phyloP scores from a whole-genome alignment of 2,797 vertebrate genomes.

The Orestias chungarensis region DNA sequence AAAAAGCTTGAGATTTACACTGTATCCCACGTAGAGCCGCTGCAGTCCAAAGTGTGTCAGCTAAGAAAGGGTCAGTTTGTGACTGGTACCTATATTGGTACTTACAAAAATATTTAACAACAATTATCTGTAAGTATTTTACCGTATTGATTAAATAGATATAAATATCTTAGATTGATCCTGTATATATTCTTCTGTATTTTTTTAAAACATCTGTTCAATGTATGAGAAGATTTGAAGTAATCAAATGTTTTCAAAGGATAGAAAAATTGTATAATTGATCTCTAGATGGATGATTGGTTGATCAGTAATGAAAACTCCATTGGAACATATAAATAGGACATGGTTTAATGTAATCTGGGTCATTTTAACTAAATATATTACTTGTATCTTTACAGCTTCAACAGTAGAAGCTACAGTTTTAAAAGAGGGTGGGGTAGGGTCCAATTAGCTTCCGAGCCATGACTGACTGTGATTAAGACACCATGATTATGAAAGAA shows the following conservation, averaged over 20 bases:
- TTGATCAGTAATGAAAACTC: neutral
- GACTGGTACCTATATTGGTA: neutral
- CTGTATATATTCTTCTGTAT: too few species aligned
- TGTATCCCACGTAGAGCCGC: slow-evolving; percentile 43
- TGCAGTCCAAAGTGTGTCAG: slow-evolving; percentile 32
- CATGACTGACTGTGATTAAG: too few species aligned
- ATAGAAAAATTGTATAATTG: neutral
- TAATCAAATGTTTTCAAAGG: too few species aligned
- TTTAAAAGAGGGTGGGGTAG: neutral
- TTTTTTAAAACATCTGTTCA: neutral
- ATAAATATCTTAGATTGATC: too few species aligned
- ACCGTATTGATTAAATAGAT: too few species aligned
- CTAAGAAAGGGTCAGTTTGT: neutral
- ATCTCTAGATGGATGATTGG: neutral
- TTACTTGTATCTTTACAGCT: neutral
- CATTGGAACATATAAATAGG: neutral
- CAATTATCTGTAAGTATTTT: too few species aligned
- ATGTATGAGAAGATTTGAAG: too few species aligned
- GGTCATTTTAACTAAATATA: neutral
- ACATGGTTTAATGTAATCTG: neutral
- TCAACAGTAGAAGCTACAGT: neutral
- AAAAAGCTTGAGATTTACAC: slow-evolving; percentile 57
- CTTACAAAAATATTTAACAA: neutral
- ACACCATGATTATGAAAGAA: too few species aligned
- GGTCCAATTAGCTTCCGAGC: too few species aligned